Conservation (phyloP, 2,113 vertebrate species). For the Cervus canadensis region DNA sequence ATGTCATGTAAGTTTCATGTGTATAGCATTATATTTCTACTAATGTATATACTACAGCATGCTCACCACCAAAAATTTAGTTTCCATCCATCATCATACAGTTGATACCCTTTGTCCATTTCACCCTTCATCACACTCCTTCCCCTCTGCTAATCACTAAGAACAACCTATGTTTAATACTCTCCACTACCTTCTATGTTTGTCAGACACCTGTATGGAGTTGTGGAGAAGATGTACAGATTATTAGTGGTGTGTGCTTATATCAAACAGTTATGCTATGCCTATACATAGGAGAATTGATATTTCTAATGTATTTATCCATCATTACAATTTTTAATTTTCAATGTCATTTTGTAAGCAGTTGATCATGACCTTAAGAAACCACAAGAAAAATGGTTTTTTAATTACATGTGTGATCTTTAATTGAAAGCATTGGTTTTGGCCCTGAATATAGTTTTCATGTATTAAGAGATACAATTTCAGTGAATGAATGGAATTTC, state of each 20-base stretch:
- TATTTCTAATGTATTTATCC: conserved; percentile 1
- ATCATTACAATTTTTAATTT: not conserved
- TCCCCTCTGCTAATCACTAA: not conserved
- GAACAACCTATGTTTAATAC: not conserved
- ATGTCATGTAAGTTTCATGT: not conserved
- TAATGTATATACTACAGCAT: not conserved
- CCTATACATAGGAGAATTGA: not conserved
- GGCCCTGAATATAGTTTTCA: not conserved
- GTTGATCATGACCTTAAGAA: conserved; percentile 22
- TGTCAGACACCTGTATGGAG: not conserved
- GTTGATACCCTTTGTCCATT: not conserved
- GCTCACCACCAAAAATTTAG: not conserved
- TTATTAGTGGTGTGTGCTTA: conserved; percentile 12
- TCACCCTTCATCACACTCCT: not conserved
- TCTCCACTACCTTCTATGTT: not conserved
- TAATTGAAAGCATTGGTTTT: conserved; percentile 9
- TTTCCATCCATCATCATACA: not conserved
- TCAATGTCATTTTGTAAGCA: not conserved
- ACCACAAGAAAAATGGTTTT: not conserved
- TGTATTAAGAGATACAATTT: not conserved
- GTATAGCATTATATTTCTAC: not conserved
- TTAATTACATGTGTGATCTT: conserved; percentile 20
- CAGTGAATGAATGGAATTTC: not conserved
- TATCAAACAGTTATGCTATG: not conserved
- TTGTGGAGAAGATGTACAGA: not conserved